Evolutionary conservation across 92 coral and sea anemone species (phyloP).

Genomic region (Nematostella vectensis): DNA sequence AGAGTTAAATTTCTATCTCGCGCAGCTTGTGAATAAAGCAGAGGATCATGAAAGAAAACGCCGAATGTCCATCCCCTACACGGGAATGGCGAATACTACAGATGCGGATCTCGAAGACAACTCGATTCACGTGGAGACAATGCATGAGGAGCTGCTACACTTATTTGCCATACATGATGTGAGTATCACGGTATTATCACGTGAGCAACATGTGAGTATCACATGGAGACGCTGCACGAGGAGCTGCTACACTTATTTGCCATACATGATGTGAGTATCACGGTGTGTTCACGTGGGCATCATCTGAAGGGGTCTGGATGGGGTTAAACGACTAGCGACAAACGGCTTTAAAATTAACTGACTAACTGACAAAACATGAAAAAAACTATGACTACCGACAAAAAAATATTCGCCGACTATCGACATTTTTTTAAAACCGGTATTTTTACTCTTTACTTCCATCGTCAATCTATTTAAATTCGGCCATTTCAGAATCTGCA

Average conservation of each 20-base stretch:
- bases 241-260: slow-evolving; percentile 90
- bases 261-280: slow-evolving; percentile 68
- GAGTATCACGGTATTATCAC: slow-evolving; percentile 17
- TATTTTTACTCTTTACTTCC: too few species aligned
- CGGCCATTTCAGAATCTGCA: too few species aligned
- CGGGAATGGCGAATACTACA: slow-evolving; percentile 41
- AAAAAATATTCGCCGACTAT: too few species aligned
- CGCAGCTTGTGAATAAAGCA: slow-evolving; percentile 63
- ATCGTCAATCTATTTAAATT: too few species aligned
- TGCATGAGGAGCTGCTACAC: slow-evolving; percentile 84
- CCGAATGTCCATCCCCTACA: slow-evolving; percentile 67
- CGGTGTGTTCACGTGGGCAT: not conserved
- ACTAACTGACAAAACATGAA: too few species aligned
- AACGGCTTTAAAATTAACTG: too few species aligned
- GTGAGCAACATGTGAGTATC: too few species aligned
- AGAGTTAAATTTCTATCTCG: too few species aligned
- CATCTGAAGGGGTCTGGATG: too few species aligned
- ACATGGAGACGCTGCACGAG: slow-evolving; percentile 66
- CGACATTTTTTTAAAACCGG: too few species aligned
- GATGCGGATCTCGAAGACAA: slow-evolving; percentile 56
- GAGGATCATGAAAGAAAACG: slow-evolving; percentile 69
- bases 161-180: slow-evolving; percentile 92
- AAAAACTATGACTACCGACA: too few species aligned
- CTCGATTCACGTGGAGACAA: slow-evolving; percentile 48
- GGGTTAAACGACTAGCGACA: too few species aligned